Evolutionary conservation across 2,888 invertebrate genomes (phyloP).

Genomic region (Ochlodes sylvanus): DNA sequence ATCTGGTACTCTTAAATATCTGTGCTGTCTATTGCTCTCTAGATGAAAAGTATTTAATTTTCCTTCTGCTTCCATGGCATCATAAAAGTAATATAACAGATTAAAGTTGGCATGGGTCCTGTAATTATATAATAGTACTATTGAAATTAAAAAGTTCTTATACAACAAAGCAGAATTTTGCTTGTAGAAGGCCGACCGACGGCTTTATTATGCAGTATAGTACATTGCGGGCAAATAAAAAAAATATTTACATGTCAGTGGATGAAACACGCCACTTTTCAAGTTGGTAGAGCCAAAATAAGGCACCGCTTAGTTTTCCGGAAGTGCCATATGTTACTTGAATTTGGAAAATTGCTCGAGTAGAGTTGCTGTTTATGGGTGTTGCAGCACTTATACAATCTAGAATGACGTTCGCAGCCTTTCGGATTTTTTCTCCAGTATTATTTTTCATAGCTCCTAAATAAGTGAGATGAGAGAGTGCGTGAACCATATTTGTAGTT

Average conservation of each 20-base stretch:
- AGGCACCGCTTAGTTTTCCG: slow-evolving; percentile 95
- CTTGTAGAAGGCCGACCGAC: too few species aligned
- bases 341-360: slow-evolving; percentile 91
- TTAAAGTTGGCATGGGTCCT: slow-evolving; percentile 96
- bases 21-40: slow-evolving; percentile 88
- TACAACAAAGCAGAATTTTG: background rate
- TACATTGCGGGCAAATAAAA: background rate
- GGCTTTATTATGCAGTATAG: too few species aligned
- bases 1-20: slow-evolving; percentile 89
- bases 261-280: slow-evolving; percentile 95
- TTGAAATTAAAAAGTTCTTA: background rate
- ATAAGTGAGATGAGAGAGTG: slow-evolving; percentile 92
- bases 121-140: slow-evolving; percentile 2
- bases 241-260: slow-evolving; percentile 87
- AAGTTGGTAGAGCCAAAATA: slow-evolving; percentile 93
- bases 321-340: slow-evolving; percentile 93
- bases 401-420: slow-evolving; percentile 89
- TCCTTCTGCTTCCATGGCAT: slow-evolving; percentile 89
- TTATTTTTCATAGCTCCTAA: slow-evolving; percentile 91
- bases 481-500: slow-evolving; percentile 92
- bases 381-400: slow-evolving; percentile 94
- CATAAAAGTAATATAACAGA: slow-evolving; percentile 95
- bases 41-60: slow-evolving; percentile 88
- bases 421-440: slow-evolving; percentile 86
- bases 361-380: slow-evolving; percentile 93